Evolutionary conservation across 2,797 vertebrate genomes (phyloP).

Genomic region (Harpagifer antarcticus): DNA sequence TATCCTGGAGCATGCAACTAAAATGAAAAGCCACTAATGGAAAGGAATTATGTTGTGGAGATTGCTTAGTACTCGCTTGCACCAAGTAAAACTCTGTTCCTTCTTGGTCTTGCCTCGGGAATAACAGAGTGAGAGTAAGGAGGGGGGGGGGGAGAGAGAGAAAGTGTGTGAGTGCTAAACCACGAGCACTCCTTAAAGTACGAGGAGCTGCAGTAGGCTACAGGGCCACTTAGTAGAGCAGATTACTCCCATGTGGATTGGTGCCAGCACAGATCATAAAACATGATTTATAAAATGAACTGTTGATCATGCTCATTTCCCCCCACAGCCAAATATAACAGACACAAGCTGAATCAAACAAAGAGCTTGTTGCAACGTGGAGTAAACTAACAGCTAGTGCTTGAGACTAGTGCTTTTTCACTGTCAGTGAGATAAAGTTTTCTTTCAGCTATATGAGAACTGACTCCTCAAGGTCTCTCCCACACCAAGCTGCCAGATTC

Average conservation of each 20-base stretch:
- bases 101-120: constrained; percentile 53
- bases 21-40: background rate
- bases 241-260: background rate
- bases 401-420: constrained; percentile 27
- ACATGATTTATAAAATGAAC: constrained; percentile 20
- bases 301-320: constrained; percentile 26
- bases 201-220: background rate
- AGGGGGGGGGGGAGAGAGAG: constrained; percentile 6
- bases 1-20: background rate
- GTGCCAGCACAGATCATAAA: constrained; percentile 15
- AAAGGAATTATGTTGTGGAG: background rate
- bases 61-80: constrained; percentile 7
- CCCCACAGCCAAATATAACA: constrained; percentile 13
- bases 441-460: constrained; percentile 46
- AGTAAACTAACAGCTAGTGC: constrained; percentile 19
- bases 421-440: constrained; percentile 30
- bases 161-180: background rate
- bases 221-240: background rate
- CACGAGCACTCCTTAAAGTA: constrained; percentile 57
- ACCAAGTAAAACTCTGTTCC: constrained; percentile 20
- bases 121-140: constrained; percentile 34
- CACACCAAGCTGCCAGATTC: constrained; percentile 48
- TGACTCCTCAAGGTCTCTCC: constrained; percentile 37
- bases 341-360: constrained; percentile 25
- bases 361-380: constrained; percentile 25